phyloP scores from a whole-genome alignment of 2,888 invertebrate genomes.

The Melinaea marsaeus region DNA sequence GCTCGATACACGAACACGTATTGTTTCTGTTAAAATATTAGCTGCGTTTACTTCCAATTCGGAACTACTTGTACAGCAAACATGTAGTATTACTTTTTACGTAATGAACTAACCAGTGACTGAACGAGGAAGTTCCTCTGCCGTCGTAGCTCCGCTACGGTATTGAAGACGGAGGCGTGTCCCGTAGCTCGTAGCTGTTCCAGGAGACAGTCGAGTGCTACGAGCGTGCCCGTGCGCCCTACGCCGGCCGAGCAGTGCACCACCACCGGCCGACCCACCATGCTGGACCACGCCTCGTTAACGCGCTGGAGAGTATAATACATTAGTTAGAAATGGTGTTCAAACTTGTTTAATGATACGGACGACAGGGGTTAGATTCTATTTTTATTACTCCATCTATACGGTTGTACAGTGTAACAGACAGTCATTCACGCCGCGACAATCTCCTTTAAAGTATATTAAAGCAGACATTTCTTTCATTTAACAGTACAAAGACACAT shows the following conservation, averaged over 20 bases:
- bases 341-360: no score
- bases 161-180: constrained; percentile 92
- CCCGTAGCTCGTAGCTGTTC: constrained; percentile 90
- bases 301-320: constrained; percentile 75
- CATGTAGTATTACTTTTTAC: no score
- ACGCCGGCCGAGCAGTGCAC: constrained; percentile 97
- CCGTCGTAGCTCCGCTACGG: constrained; percentile 91
- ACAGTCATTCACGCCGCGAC: no score
- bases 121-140: constrained; percentile 97
- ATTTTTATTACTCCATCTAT: no score
- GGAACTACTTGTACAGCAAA: no score
- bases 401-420: no score
- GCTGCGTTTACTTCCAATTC: no score
- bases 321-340: background rate
- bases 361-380: no score
- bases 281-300: constrained; percentile 89
- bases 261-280: constrained; percentile 89
- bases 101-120: constrained; percentile 68
- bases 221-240: constrained; percentile 95
- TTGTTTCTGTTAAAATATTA: constrained; percentile 83
- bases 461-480: no score
- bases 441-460: no score
- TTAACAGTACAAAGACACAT: no score
- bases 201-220: constrained; percentile 92
- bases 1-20: constrained; percentile 97